Base-by-base conservation (phyloP, 2,888 invertebrate species). In the Drosophila hawaiiensis region DNA sequence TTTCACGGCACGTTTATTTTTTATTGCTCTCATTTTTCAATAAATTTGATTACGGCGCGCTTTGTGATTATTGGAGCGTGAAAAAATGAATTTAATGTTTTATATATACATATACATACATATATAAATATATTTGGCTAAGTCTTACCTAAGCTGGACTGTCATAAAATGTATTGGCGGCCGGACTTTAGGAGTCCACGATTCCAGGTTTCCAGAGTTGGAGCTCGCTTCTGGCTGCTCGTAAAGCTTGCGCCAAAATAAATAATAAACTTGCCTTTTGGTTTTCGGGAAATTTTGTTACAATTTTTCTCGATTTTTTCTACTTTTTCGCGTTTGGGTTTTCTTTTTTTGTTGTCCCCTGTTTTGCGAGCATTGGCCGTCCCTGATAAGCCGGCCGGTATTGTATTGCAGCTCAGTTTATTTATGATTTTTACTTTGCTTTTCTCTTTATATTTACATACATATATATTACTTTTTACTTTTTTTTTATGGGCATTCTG, bases 21-120 rank as follows among this genome's bases (percentile, higher is more conserved):
- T 85, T 90, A 85, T 88, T 75, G 78, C 83, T 67, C 66, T 77
- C 86, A 90, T 88, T 86, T 86, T 86, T 90, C 85, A 86, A 86
- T 82, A 89, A 88, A 88, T 91, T 88, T 88, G 87, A 88, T 88
- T 89, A 91, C 90, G 87, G 78, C 69, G 84, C 82, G 82, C 84
- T 84, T 84, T 79, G 88, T 88, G 87, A 87, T 91, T 91, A 88
- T 88, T 88, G 91, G 90, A 80, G 87, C 82, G 87, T 88, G 90
- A 91, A 91, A 83, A 90, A 87, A 89, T 89, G 89, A 84, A 88
- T 91, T 91, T 80, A 71, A 76, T 83, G 83, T 88, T 79, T 73
- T 64, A 41, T 73, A 43, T 43, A 43, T 9, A 47, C 47, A 4
- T 4, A 47, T 7, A 29, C 7, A 29, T 7, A 29, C 4, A 22